Evolutionary conservation across 2,888 invertebrate genomes (phyloP), one percentile per base, ranked within the genome.

Genomic region (Patella ulyssiponensis): DNA sequence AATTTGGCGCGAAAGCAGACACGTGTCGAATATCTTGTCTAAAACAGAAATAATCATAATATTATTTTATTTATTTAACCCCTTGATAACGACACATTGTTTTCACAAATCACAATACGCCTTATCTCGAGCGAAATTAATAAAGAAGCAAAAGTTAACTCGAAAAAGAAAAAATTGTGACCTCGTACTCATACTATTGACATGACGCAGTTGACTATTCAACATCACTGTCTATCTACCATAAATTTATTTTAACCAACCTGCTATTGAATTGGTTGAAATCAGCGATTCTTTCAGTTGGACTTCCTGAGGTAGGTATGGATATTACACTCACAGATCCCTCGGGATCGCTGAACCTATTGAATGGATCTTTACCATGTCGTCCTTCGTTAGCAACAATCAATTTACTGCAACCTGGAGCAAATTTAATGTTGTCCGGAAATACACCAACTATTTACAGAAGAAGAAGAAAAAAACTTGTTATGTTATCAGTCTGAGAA

Each of bases 311-410:
- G 5, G 56, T 77, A 58, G 80, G 78, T 14, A 77, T 79, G 9
- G 77, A 72, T 44, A 86, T 82, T 5, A 86, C 77, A 14, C 82
- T 79, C 1, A 86, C 77, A 11, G 84, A 77, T 2, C 87, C 87
- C n/a, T 79, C 78, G 0, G 87, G 87, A 70, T 87, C 84, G 7
- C 72, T 15, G 58, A 82, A 86, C 11, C 79, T 71, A 11, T 79
- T 80, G 11, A 44, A 64, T 3, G 54, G 23, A 20, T 53, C 56
- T 52, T 79, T 81, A 1, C 86, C 85, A 14, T 84, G 79, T 44
- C 71, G 71, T 3, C 86, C 87, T 74, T 86, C 85, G 53, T 86
- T 85, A 14, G 83, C 80, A 1, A 87, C 83, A 2, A 86, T 71
- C 2, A 87, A 44, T 2, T 73, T 76, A 12, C 23, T 51, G 76